Conservation (phyloP, 2,113 vertebrate species). For the Clinocottus analis region DNA sequence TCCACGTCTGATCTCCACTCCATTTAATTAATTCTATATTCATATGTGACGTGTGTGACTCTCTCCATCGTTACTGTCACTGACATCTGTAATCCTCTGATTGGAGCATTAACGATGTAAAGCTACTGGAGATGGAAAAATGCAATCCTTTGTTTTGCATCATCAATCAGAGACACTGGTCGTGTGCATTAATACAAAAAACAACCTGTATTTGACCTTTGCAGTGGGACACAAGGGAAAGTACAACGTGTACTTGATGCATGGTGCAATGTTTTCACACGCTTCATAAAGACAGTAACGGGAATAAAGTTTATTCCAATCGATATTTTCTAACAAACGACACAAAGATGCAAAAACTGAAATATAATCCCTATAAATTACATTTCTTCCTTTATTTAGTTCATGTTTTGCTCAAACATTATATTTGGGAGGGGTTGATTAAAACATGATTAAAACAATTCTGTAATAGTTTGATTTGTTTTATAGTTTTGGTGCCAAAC, state of each 20-base stretch:
- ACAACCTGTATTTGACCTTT: slow-evolving; percentile 21
- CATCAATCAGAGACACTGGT: slow-evolving; percentile 16
- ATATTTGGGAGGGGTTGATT: background rate
- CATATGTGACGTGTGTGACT: slow-evolving; percentile 30
- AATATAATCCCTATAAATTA: background rate
- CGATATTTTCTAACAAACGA: background rate
- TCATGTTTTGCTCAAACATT: background rate
- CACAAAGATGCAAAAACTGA: no score
- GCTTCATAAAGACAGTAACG: background rate
- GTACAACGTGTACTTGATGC: background rate
- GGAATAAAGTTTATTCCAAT: no score
- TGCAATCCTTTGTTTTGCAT: slow-evolving; percentile 48
- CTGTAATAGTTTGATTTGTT: no score
- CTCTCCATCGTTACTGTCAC: background rate
- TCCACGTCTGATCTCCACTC: slow-evolving; percentile 20
- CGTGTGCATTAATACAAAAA: slow-evolving; percentile 8
- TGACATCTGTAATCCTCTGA: slow-evolving; percentile 50
- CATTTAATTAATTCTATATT: slow-evolving; percentile 44
- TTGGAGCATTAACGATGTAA: slow-evolving; percentile 30
- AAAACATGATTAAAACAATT: no score
- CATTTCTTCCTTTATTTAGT: background rate
- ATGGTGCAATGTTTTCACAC: no score
- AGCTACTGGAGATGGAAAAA: slow-evolving; percentile 29
- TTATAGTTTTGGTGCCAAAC: no score
- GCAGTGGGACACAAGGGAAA: background rate